Percentiles rank a stretch among this genome's conserved stretches.
phyloP scores from a whole-genome alignment of 2,797 vertebrate genomes.

The Anguilla pacifica region DNA sequence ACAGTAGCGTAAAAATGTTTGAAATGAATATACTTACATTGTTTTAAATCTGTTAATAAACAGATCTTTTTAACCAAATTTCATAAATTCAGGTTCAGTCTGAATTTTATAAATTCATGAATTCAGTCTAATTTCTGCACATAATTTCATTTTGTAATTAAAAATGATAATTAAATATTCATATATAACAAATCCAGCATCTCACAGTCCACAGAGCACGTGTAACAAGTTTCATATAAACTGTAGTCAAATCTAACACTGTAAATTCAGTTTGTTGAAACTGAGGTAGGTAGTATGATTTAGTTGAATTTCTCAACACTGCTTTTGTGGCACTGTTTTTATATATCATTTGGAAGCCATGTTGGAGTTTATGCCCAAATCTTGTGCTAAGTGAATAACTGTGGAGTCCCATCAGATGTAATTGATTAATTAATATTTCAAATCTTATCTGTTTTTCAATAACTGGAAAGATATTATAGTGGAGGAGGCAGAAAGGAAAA shows the following conservation, averaged over 20 bases:
- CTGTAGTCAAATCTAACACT: neutral
- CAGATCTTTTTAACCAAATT: too few relatives aligned
- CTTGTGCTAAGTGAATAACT: neutral
- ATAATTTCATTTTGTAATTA: too few relatives aligned
- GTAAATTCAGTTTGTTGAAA: neutral
- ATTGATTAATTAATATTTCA: neutral
- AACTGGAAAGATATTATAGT: neutral
- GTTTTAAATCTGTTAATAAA: too few relatives aligned
- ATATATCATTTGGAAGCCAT: neutral
- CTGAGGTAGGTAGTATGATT: neutral
- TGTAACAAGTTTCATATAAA: neutral
- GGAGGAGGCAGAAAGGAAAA: neutral
- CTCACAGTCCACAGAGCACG: neutral
- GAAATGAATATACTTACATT: too few relatives aligned
- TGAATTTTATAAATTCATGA: too few relatives aligned
- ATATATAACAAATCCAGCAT: neutral
- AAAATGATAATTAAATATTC: neutral
- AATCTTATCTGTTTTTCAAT: neutral
- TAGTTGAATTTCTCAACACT: neutral
- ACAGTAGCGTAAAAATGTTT: too few relatives aligned
- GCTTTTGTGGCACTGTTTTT: too few relatives aligned
- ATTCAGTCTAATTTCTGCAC: too few relatives aligned
- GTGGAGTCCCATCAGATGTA: neutral
- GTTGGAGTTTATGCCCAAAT: neutral
- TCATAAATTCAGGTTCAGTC: too few relatives aligned